Evolutionary conservation across 53 echinoderm and acorn worm genomes (phyloP), one percentile per base, ranked within the genome.

Genomic region (Glandiceps talaboti): DNA sequence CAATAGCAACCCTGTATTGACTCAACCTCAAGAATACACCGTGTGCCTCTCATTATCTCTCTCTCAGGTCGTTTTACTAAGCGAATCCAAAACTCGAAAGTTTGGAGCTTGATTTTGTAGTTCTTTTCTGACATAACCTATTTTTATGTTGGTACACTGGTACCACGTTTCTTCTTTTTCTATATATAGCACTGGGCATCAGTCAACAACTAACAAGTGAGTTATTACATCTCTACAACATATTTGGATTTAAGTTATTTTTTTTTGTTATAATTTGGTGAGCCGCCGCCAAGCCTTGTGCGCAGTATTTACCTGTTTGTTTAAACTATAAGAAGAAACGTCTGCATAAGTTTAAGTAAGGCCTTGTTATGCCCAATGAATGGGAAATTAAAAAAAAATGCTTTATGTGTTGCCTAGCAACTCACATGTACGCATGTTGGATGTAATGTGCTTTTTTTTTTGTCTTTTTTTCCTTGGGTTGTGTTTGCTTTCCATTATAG

Each of bases 181-280:
- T 76, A 73, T 76, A 73, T 25, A 27, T 14, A 33, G 26, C 84
- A 87, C 83, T 80, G 87, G 94, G 81, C 94, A 91, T 80, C 91
- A 88, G 82, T 94, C 64, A 45, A 45, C 64, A 45, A 45, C 64
- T 45, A 45, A 45, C 64, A 45, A 45, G 64, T 45, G 64, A 45
- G 64, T 45, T 20, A 12, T 45, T 45, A 45, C 6, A 45, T 45
- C 64, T 45, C 64, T 45, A 45, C 64, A 45, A 45, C 6, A 45
- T 45, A 45, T 45, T 45, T 45, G 6, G n/a, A n/a, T n/a, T n/a
- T n/a, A n/a, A n/a, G n/a, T 12, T 45, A 45, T 45, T 45, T 45
- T 6, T 45, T 45, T 45, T 45, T 12, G 20, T 45, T n/a, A 12
- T 45, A 6, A 45, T 20, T 45, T 45, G 64, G 20, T 45, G 64